Evolutionary conservation across 2,113 vertebrate genomes (phyloP).

Genomic region (Microtus richardsoni): DNA sequence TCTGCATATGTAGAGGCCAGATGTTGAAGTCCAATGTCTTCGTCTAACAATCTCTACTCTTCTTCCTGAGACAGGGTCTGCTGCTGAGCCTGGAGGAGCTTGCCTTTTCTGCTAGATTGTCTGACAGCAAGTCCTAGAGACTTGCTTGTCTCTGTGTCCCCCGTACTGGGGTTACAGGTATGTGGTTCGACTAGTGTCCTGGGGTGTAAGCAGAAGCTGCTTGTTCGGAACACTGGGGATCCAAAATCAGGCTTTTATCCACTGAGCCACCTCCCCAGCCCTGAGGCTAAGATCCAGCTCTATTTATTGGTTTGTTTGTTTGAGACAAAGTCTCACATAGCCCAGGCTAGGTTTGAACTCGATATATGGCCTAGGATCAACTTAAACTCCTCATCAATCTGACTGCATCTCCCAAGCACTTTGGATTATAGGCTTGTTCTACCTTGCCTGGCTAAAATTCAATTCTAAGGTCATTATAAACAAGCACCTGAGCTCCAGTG

Average conservation of each 20-base stretch:
- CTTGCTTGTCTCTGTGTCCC: background rate
- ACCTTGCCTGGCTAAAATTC: background rate
- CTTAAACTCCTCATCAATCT: background rate
- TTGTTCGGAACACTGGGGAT: background rate
- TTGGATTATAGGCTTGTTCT: background rate
- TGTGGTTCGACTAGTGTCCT: background rate
- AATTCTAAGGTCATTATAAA: conserved; percentile 4
- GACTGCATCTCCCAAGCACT: background rate
- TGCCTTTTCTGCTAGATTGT: background rate
- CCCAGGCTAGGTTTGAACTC: background rate
- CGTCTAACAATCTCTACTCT: background rate
- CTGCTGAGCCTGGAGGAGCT: background rate
- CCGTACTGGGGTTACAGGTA: background rate
- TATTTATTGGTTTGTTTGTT: background rate
- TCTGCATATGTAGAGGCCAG: background rate
- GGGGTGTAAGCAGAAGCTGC: too few species aligned
- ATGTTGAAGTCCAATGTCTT: background rate
- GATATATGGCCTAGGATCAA: background rate
- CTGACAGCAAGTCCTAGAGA: background rate
- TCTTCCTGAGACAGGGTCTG: background rate
- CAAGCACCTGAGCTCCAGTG: background rate
- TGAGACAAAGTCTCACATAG: background rate
- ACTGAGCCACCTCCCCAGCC: too few species aligned
- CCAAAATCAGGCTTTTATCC: background rate
- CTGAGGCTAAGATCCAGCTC: background rate